phyloP scores from a whole-genome alignment of 2,797 vertebrate species.

The Odontamblyopus lacepedii region DNA sequence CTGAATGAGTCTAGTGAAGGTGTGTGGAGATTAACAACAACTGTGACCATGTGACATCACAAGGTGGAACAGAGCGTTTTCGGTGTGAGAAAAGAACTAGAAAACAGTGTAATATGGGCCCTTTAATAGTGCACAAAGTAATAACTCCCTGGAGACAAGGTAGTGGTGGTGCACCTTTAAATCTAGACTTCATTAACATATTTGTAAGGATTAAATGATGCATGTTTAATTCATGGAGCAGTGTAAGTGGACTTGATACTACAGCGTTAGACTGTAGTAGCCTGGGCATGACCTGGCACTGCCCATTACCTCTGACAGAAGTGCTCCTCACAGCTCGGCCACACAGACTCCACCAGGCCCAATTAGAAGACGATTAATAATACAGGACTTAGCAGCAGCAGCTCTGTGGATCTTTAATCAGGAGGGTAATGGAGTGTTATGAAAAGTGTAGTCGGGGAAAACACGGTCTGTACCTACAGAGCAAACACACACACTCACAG shows the following conservation, averaged over 20 bases:
- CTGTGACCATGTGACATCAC: too few species aligned
- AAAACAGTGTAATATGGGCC: too few species aligned
- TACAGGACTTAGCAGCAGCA: conserved; percentile 41
- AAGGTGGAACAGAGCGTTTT: too few species aligned
- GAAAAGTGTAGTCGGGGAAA: conserved; percentile 54
- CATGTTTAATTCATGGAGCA: neutral
- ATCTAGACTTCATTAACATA: neutral
- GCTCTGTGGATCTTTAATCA: conserved; percentile 66
- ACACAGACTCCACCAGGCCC: conserved; percentile 41
- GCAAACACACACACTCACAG: neutral
- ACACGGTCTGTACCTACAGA: conserved; percentile 59
- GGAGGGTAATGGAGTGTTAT: conserved; percentile 70
- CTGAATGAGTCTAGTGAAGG: too few species aligned
- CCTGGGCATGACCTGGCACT: conserved; percentile 68
- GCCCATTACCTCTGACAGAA: conserved; percentile 57
- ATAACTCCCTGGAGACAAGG: too few species aligned
- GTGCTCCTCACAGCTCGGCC: conserved; percentile 47
- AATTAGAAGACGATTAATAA: conserved; percentile 72
- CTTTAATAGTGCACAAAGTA: too few species aligned
- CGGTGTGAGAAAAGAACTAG: too few species aligned
- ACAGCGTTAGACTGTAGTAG: neutral
- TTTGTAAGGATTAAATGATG: neutral
- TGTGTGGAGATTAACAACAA: too few species aligned
- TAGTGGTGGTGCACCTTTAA: neutral
- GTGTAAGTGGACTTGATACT: neutral